phyloP scores from a whole-genome alignment of 1,140 invertebrate genomes.

The Drosophila kepulauana region DNA sequence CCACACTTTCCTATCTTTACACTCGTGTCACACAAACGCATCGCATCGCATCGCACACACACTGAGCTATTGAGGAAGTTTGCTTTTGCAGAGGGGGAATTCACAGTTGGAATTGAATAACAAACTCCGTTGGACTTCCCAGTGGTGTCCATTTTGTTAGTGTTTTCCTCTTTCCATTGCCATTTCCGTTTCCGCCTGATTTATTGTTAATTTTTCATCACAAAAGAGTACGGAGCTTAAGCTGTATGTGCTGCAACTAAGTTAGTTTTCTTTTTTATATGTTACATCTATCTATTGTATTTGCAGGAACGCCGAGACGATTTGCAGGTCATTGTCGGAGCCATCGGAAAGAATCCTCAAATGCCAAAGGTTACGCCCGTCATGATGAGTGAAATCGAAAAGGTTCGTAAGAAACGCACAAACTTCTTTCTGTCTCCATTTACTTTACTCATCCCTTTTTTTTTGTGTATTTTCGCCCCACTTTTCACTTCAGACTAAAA shows the following conservation, averaged over 20 bases:
- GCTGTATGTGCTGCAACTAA: neutral
- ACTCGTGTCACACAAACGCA: constrained; percentile 3
- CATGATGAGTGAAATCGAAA: constrained; percentile 84
- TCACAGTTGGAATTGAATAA: constrained; percentile 72
- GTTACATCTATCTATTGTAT: neutral
- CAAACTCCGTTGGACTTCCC: constrained; percentile 43
- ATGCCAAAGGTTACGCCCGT: constrained; percentile 77
- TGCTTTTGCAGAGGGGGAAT: constrained; percentile 32
- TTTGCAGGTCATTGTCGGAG: constrained; percentile 81
- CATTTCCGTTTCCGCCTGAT: constrained; percentile 31
- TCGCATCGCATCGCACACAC: constrained; percentile 22
- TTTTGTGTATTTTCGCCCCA: constrained; percentile 1
- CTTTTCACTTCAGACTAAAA: constrained; percentile 72
- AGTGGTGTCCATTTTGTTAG: constrained; percentile 56
- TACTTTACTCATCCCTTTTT: neutral
- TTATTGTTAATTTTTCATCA: constrained; percentile 30
- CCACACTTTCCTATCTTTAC: neutral
- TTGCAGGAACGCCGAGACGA: constrained; percentile 84
- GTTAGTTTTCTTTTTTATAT: neutral
- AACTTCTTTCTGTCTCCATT: constrained; percentile 10
- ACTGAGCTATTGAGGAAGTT: constrained; percentile 19
- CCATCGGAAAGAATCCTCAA: constrained; percentile 80
- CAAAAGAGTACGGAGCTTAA: neutral
- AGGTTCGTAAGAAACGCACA: constrained; percentile 53
- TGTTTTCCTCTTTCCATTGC: constrained; percentile 37